Conservation (phyloP, 2,888 invertebrate genomes). For the Antheraea assamensis region DNA sequence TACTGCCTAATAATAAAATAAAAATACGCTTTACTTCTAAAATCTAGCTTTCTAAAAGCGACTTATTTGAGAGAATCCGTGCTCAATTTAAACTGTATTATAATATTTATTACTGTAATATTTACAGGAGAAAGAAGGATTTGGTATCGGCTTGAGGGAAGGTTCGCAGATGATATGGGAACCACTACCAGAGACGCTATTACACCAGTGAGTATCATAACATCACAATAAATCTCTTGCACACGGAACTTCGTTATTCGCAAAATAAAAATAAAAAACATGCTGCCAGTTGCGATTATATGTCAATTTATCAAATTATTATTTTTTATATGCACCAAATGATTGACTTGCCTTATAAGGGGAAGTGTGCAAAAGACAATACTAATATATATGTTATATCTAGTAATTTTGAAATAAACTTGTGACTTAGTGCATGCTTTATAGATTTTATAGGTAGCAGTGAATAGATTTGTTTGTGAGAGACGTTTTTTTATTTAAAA, state of each 20-base stretch:
- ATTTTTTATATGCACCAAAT: neutral
- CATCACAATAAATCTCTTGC: neutral
- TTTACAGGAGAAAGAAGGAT: conserved; percentile 86
- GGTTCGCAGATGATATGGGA: conserved; percentile 86
- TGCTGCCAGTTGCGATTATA: neutral
- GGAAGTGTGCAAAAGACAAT: neutral
- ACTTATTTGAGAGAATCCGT: neutral
- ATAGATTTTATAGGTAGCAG: conserved; percentile 1
- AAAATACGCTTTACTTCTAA: neutral
- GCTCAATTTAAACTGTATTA: neutral
- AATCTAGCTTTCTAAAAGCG: neutral
- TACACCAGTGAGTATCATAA: conserved; percentile 57
- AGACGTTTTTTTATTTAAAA: neutral
- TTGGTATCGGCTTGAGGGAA: conserved; percentile 85
- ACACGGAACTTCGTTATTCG: neutral
- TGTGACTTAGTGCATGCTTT: conserved; percentile 4
- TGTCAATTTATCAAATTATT: neutral
- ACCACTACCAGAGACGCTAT: conserved; percentile 67
- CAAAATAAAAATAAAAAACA: neutral
- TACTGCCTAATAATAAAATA: too few species aligned
- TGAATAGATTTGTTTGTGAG: neutral
- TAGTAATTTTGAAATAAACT: neutral
- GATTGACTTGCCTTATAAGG: neutral
- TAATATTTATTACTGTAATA: conserved; percentile 19
- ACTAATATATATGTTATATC: neutral